Evolutionary conservation across 2,797 vertebrate genomes (phyloP), one percentile per base, ranked within the genome.

Genomic region (Decapterus maruadsi): DNA sequence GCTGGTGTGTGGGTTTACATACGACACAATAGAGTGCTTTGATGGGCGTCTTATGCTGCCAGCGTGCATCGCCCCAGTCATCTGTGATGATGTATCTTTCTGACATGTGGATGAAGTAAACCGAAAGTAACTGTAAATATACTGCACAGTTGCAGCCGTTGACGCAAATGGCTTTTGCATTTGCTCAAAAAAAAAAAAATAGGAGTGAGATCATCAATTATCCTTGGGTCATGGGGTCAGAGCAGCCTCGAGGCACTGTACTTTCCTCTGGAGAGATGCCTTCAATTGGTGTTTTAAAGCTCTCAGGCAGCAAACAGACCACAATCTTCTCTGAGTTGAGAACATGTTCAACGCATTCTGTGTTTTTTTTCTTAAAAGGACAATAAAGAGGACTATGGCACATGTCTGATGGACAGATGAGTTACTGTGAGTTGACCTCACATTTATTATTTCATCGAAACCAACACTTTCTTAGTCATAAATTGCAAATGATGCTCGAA

Each of bases 201-300:
- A 46, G 16, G 29, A 19, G 58, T 72, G 69, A 75, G 67, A 77
- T 85, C 83, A 77, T 86, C 84, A 83, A 82, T 85, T 85, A 85
- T 80, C 67, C 70, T 55, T 42, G 70, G 84, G 86, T 83, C 87
- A 75, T 0, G 56, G 75, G 78, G 87, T 89, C 75, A 75, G 57
- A 72, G 75, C 54, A 71, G 82, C 84, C 84, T 66, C 1, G 19
- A 71, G 82, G 87, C 78, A 4, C 17, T 13, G 46, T 4, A 42
- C 68, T 59, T 38, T 53, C 59, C 80, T 79, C 78, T 9, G 1
- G 73, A 81, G 78, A 80, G 72, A 73, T 60, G 59, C 34, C 73
- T 67, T 78, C 70, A 61, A 8, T 66, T 55, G 73, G 42, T 29
- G 36, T 61, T 86, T 77, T 66, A 62, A 66, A 76, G 76, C 81